These are phyloP conservation scores for Eupsilia transversa DNA, from an alignment of 2,888 invertebrate genomes.

Conservation along the genomic window DNA sequence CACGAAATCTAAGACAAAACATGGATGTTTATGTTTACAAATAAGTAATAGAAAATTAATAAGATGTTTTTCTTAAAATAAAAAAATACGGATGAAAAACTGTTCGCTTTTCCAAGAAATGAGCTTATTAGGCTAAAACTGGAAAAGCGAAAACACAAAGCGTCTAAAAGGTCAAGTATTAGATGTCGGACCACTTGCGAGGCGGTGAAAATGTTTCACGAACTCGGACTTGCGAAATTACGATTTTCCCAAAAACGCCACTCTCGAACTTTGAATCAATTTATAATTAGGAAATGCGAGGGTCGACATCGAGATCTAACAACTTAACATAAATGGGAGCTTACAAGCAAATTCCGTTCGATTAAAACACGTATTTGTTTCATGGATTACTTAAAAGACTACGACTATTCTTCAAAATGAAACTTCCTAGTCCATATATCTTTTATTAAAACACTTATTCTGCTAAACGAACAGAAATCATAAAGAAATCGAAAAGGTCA, in stretches of 20 bases:
- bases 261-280: slow-evolving; percentile 25
- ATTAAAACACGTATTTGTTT: not conserved
- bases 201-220: slow-evolving; percentile 15
- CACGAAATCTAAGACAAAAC: not conserved
- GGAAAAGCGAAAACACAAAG: slow-evolving; percentile 26
- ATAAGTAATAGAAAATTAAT: not conserved
- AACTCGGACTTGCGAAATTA: slow-evolving; percentile 7
- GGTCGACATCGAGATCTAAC: not conserved
- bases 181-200: slow-evolving; percentile 13
- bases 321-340: not conserved
- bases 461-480: not conserved
- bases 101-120: not conserved
- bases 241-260: slow-evolving; percentile 9
- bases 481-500: not conserved
- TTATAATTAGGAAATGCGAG: slow-evolving; percentile 20
- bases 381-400: not conserved
- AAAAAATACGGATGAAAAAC: not conserved
- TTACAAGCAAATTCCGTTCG: not conserved
- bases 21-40: slow-evolving; percentile 6
- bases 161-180: slow-evolving; percentile 43
- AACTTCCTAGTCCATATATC: not conserved
- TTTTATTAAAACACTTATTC: not conserved
- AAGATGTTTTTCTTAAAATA: not conserved
- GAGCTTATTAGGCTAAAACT: slow-evolving; percentile 22
- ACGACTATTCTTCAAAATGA: not conserved